A percentile compares a stretch with the other conserved stretches of the same genome.
Evolutionary conservation across 2,888 invertebrate species (phyloP).

Genomic region (Lasioglossum morio): DNA sequence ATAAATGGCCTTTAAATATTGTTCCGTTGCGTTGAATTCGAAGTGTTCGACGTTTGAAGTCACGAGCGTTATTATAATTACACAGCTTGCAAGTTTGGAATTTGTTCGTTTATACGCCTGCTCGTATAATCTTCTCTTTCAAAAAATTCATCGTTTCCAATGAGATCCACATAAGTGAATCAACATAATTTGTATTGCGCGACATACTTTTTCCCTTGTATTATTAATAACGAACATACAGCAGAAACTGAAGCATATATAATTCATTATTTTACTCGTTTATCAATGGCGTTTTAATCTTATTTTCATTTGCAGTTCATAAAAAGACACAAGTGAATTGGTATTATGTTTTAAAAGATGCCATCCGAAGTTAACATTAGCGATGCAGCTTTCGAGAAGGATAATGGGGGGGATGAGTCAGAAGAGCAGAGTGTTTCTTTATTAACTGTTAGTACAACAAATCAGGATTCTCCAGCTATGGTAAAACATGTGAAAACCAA

Average conservation of each 20-base stretch:
- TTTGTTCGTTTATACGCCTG: constrained; percentile 1
- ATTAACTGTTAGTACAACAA: constrained; percentile 60
- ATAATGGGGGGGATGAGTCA: constrained; percentile 69
- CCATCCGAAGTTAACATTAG: constrained; percentile 75
- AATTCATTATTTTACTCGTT: background rate
- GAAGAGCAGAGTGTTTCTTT: constrained; percentile 61
- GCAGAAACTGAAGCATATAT: background rate
- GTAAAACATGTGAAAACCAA: constrained; percentile 62
- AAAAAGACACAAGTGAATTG: constrained; percentile 34
- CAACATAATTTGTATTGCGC: background rate
- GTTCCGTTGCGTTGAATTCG: background rate
- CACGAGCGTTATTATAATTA: background rate
- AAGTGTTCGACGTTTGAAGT: background rate
- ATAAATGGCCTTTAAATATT: background rate
- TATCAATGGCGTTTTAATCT: background rate
- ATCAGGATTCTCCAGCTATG: constrained; percentile 50
- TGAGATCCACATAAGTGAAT: background rate
- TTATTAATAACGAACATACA: background rate
- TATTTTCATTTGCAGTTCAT: constrained; percentile 37
- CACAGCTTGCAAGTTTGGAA: background rate
- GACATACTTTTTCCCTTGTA: constrained; percentile 11
- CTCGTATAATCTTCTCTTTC: background rate
- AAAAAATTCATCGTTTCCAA: background rate
- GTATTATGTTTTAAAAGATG: constrained; percentile 74
- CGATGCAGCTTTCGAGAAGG: constrained; percentile 72